Conservation (phyloP, 2,797 vertebrate genomes). For the Darevskia mixta region DNA sequence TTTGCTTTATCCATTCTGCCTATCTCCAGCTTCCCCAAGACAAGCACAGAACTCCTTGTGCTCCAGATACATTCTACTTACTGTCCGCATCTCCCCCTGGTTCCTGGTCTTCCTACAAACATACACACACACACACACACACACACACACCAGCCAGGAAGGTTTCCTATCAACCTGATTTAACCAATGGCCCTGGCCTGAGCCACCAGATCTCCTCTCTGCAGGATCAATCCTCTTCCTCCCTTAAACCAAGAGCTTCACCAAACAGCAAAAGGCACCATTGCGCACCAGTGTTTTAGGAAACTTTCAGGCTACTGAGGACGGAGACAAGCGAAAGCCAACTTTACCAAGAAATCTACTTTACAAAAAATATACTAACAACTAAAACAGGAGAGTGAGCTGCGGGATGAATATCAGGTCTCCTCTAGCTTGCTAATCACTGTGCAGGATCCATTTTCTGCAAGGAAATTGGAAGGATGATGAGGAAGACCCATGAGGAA, state of each 20-base stretch:
- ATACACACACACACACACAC: no score
- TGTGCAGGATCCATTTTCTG: background rate
- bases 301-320: background rate
- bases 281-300: no score
- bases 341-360: background rate
- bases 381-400: background rate
- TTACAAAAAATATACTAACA: background rate
- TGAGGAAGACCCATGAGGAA: no score
- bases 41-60: background rate
- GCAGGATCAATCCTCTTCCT: background rate
- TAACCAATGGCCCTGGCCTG: background rate
- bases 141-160: background rate
- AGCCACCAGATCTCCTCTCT: background rate
- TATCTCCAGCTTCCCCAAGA: background rate
- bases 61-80: background rate
- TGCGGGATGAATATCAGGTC: background rate
- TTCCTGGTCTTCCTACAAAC: background rate
- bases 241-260: background rate
- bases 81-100: no score
- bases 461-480: background rate
- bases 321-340: background rate
- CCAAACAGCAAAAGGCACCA: background rate
- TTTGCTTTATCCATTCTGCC: no score
- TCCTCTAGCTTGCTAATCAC: background rate
- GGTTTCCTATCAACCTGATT: no score